These are phyloP conservation scores for Plebejus anna DNA, from an alignment of 2,888 invertebrate genomes.

Conservation along the genomic window DNA sequence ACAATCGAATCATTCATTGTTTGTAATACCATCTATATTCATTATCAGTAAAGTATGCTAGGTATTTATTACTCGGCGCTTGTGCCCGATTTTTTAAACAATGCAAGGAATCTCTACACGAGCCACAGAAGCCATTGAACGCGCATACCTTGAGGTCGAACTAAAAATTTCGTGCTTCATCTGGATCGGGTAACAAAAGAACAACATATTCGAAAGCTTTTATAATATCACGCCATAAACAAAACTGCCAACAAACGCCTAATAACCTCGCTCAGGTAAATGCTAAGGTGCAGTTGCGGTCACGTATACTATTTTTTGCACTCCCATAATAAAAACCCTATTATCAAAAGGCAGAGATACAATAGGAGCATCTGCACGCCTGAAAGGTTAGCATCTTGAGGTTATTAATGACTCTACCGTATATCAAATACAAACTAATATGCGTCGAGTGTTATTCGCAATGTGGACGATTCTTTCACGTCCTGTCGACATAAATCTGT, in stretches of 20 bases:
- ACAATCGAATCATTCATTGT: background rate
- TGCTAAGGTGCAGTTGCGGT: constrained; percentile 39
- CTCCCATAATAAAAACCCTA: constrained; percentile 49
- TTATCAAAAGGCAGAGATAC: constrained; percentile 47
- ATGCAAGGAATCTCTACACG: background rate
- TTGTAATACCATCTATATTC: background rate
- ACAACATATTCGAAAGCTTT: background rate
- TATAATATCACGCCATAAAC: constrained; percentile 25
- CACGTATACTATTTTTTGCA: constrained; percentile 52
- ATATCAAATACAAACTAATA: constrained; percentile 45
- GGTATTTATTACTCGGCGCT: background rate
- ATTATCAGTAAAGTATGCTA: background rate
- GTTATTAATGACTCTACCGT: constrained; percentile 44
- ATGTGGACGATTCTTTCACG: constrained; percentile 9
- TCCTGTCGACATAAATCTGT: constrained; percentile 9
- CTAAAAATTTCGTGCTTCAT: background rate
- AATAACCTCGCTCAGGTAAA: constrained; percentile 41
- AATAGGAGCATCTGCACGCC: constrained; percentile 46
- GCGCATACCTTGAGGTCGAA: constrained; percentile 15
- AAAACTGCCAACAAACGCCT: constrained; percentile 20
- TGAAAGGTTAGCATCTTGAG: constrained; percentile 38
- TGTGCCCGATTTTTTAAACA: background rate
- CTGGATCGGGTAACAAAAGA: background rate
- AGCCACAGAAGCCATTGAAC: constrained; percentile 7
- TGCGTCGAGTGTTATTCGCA: constrained; percentile 41